phyloP scores from a whole-genome alignment of 2,797 vertebrate species.

The Tiaroga cobitis region DNA sequence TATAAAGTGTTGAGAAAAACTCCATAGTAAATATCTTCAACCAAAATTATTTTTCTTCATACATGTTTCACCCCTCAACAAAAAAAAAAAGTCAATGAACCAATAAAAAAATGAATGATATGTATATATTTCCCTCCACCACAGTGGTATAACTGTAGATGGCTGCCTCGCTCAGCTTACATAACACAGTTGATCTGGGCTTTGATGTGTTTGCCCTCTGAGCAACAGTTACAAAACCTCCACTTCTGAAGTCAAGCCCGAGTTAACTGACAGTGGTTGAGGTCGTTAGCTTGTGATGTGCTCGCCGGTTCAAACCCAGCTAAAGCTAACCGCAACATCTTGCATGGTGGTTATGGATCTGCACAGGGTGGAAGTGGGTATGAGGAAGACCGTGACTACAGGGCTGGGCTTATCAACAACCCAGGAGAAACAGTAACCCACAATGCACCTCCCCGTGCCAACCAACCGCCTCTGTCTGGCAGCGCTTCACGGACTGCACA shows the following conservation, averaged over 20 bases:
- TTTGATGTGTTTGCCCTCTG: conserved; percentile 39
- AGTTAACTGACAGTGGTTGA: conserved; percentile 68
- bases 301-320: conserved; percentile 53
- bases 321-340: conserved; percentile 63
- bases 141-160: conserved; percentile 51
- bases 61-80: not conserved
- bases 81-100: not conserved
- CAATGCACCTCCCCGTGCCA: conserved; percentile 45
- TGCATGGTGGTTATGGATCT: conserved; percentile 61
- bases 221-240: conserved; percentile 54
- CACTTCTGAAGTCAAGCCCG: conserved; percentile 45
- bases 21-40: too few relatives aligned
- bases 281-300: conserved; percentile 59
- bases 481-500: conserved; percentile 32
- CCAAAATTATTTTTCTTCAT: not conserved
- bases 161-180: conserved; percentile 39
- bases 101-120: not conserved
- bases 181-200: conserved; percentile 43
- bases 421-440: conserved; percentile 44
- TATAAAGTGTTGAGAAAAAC: too few relatives aligned
- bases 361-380: conserved; percentile 57
- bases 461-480: conserved; percentile 42
- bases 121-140: conserved; percentile 24
- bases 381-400: conserved; percentile 42
- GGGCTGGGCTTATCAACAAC: conserved; percentile 58